A percentile compares a stretch with the other conserved stretches of the same genome.
These are phyloP conservation scores for Pyrgus malvae DNA, from an alignment of 2,888 invertebrate genomes.

Conservation along the genomic window DNA sequence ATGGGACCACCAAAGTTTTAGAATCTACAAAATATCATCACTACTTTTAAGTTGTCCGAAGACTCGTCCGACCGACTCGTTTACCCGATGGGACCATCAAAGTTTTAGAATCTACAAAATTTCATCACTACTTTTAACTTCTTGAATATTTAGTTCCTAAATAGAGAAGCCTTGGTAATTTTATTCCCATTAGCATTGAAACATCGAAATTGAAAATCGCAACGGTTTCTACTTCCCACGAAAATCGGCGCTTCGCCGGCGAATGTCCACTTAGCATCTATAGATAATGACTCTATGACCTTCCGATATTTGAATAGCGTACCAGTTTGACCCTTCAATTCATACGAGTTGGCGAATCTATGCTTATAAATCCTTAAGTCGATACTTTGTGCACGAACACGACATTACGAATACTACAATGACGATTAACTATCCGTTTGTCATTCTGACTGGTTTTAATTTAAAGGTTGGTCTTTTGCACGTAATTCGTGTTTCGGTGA, in stretches of 20 bases:
- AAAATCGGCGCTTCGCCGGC: constrained; percentile 32
- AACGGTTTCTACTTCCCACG: constrained; percentile 37
- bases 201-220: constrained; percentile 27
- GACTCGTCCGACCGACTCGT: too few species aligned
- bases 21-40: too few species aligned
- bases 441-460: constrained; percentile 49
- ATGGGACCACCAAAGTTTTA: too few species aligned
- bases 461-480: constrained; percentile 31
- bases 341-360: constrained; percentile 45
- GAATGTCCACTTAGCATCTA: constrained; percentile 31
- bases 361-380: constrained; percentile 50
- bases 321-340: constrained; percentile 38
- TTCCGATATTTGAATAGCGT: constrained; percentile 31
- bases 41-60: too few species aligned
- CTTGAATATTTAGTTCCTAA: too few species aligned
- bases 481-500: constrained; percentile 40
- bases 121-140: too few species aligned
- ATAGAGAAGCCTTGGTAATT: neutral
- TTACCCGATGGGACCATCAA: too few species aligned
- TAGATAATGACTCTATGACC: constrained; percentile 36
- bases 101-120: too few species aligned
- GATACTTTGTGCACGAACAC: constrained; percentile 56
- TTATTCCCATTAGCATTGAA: constrained; percentile 23
- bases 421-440: constrained; percentile 70
- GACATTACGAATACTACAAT: constrained; percentile 60